phyloP scores from a whole-genome alignment of 2,113 vertebrate genomes.

The Anolis sagrei region DNA sequence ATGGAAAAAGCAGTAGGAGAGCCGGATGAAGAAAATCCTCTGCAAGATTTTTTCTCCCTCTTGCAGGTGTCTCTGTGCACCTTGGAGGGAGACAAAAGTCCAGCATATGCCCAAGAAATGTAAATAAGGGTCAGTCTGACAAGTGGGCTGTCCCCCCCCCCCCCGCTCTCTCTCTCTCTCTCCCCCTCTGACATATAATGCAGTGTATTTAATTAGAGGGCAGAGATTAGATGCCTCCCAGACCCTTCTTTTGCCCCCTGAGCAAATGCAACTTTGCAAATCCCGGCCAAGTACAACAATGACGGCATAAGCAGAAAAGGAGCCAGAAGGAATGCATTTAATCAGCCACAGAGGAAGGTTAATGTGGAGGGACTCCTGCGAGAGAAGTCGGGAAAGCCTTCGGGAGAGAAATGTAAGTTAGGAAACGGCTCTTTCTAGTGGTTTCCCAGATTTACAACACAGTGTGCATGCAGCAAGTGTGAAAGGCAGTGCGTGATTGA shows the following conservation, averaged over 20 bases:
- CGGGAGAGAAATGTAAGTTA: background rate
- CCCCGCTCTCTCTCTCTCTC: background rate
- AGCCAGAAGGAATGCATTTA: background rate
- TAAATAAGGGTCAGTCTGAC: background rate
- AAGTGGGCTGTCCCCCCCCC: too few species aligned
- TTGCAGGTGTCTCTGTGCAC: too few species aligned
- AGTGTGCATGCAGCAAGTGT: background rate
- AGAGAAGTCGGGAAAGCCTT: background rate
- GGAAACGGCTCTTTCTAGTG: background rate
- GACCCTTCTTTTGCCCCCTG: background rate
- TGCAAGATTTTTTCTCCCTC: too few species aligned
- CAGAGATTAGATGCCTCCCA: background rate
- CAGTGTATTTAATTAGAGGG: background rate
- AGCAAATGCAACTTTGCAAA: background rate
- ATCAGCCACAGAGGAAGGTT: background rate
- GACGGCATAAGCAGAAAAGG: background rate
- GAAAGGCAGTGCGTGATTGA: background rate
- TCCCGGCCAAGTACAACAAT: constrained; percentile 3
- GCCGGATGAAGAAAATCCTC: background rate
- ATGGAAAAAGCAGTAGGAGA: background rate
- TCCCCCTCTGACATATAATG: background rate
- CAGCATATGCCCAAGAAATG: background rate
- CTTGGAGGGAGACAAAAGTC: background rate
- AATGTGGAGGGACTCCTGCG: background rate
- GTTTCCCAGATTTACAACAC: background rate